Evolutionary conservation across 2,797 vertebrate species (phyloP).

Genomic region (Labeo calbasu): DNA sequence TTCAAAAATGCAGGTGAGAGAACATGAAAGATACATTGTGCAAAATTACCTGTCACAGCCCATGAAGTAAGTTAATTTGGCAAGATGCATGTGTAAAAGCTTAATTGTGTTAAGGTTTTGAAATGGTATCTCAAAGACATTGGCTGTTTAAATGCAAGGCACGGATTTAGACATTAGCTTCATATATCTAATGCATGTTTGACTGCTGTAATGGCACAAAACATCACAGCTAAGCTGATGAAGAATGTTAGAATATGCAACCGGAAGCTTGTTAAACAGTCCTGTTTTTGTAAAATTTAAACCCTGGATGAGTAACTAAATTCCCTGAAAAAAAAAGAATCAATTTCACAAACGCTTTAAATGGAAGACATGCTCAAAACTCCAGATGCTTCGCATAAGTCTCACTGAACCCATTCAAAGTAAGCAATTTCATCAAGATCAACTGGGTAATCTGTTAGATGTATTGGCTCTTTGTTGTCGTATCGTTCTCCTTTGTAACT

Average conservation of each 20-base stretch:
- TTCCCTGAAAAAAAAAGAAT: conserved; percentile 28
- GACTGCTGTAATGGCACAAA: conserved; percentile 12
- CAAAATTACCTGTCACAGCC: background rate
- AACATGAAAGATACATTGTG: conserved; percentile 15
- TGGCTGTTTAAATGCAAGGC: conserved; percentile 49
- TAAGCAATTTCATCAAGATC: conserved; percentile 93
- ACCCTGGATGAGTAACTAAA: conserved; percentile 23
- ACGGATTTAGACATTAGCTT: conserved; percentile 37
- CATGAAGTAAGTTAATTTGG: background rate
- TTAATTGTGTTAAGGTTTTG: conserved; percentile 3
- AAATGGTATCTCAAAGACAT: conserved; percentile 18
- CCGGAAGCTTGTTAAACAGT: background rate
- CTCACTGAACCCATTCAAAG: conserved; percentile 84
- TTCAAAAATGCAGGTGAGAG: conserved; percentile 10
- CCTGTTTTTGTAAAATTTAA: conserved; percentile 18
- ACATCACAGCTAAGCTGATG: conserved; percentile 6
- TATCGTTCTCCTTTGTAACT: conserved; percentile 94
- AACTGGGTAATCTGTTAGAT: conserved; percentile 90
- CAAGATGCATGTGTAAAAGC: background rate
- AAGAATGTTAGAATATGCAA: conserved; percentile 1
- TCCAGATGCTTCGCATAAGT: background rate
- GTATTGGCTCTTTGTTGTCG: conserved; percentile 86
- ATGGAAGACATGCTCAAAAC: conserved; percentile 9
- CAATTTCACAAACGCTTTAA: background rate
- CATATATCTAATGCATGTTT: conserved; percentile 21